Base-by-base conservation (phyloP, 2,797 vertebrate species). In the Myotis myotis region DNA sequence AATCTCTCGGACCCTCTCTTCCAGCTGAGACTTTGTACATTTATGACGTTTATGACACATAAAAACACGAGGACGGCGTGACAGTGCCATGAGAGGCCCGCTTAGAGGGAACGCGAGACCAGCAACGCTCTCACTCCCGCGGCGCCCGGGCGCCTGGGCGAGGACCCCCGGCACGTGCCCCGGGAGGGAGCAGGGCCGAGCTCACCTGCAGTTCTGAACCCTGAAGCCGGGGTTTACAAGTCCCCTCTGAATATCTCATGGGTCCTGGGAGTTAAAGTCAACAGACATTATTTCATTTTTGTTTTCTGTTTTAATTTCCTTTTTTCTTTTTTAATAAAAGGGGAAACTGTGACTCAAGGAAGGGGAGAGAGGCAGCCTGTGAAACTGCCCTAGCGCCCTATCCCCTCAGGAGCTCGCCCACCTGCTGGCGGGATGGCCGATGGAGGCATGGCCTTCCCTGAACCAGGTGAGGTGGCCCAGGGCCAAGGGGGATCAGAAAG, bases 151-250 rank as follows among this genome's bases (percentile, higher is more conserved):
- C 72, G 71, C 85, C 83, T 91, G 70, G 93, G 94, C 72, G 71
- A 95, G 87, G 85, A 94, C 95, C 89, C 94, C 89, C 94, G 91
- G 93, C 91, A 82, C 25, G 92, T 8, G 57, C 49, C 91, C 80
- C 8, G 83, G 60, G 78, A 88, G 87, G 90, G 96, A 81, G 82
- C 83, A 95, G 80, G 49, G 91, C 62, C 49, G 90, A 96, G 97
- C 93, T 97, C 96, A 92, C 96, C 96, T 83, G 90, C 62, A 94
- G 87, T 88, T 97, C 68, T 84, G 92, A 47, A 96, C 93, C 71
- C 88, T 70, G 93, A 97, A 96, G 88, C 53, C 76, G 20, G 88
- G 96, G 47, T 38, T 62, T 4, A 20, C 88, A 89, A 53, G 93
- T 94, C 90, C 0, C 0, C 55, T 94, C 70, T 83, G 93, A 94